phyloP scores from a whole-genome alignment of 2,113 vertebrate genomes.

The Macrotis lagotis region DNA sequence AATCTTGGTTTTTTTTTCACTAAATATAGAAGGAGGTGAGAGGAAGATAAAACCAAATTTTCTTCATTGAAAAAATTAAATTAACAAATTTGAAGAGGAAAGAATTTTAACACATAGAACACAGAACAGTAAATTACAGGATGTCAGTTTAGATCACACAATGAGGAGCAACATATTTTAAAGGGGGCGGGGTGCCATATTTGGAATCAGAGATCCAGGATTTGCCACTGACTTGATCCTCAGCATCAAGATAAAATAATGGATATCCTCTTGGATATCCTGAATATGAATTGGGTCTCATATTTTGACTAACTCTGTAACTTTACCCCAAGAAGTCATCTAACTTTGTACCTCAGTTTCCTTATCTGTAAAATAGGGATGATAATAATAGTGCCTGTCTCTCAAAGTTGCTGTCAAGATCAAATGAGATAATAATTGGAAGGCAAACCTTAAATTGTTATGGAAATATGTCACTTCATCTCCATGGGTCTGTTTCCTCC shows the following conservation, averaged over 20 bases:
- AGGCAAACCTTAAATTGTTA: neutral
- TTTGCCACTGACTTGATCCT: neutral
- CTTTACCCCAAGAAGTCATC: neutral
- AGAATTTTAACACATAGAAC: neutral
- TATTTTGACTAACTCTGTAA: too few species aligned
- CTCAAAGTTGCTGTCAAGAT: neutral
- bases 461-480: neutral
- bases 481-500: neutral
- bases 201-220: neutral
- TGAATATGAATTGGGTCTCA: neutral
- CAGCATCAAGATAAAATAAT: neutral
- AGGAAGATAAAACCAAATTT: neutral
- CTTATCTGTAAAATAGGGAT: neutral
- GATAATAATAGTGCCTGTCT: neutral
- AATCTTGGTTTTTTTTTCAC: neutral
- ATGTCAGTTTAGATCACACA: neutral
- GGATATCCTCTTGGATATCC: neutral
- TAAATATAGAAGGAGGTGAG: neutral
- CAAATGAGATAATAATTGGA: neutral
- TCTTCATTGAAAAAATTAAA: neutral
- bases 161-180: neutral
- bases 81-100: neutral
- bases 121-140: neutral
- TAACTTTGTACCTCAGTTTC: neutral
- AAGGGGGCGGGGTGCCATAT: neutral